Percentiles rank a stretch among this genome's conserved stretches.
These are phyloP conservation scores for Eremophila alpestris DNA, from an alignment of 2,797 vertebrate genomes.

Conservation along the genomic window DNA sequence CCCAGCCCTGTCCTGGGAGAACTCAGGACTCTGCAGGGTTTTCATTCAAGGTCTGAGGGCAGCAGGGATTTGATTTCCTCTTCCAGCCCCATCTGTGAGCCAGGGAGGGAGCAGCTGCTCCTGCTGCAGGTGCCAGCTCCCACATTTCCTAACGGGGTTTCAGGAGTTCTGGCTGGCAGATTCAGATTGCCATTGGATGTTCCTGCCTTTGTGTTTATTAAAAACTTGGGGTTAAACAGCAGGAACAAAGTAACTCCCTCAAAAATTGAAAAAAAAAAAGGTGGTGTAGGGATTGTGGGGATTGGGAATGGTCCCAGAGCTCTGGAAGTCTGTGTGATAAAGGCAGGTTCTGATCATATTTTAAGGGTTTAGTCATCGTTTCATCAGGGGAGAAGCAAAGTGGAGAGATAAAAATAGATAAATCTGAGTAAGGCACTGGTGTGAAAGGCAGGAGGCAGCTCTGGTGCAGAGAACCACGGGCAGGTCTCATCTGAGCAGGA, in stretches of 20 bases:
- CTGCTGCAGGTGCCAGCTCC: constrained; percentile 5
- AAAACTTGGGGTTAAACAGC: background rate
- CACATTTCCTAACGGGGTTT: constrained; percentile 23
- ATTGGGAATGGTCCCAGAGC: background rate
- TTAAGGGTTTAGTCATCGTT: background rate
- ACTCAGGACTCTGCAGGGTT: background rate
- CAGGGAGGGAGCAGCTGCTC: constrained; percentile 17
- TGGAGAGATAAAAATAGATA: background rate
- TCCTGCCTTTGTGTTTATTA: background rate
- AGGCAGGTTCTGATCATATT: background rate
- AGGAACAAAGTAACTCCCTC: background rate
- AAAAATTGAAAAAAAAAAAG: background rate
- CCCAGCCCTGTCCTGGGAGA: background rate
- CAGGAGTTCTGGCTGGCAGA: background rate
- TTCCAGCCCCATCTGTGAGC: background rate
- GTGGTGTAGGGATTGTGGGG: background rate
- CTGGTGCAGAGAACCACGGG: background rate
- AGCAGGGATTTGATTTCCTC: background rate
- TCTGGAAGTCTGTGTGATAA: background rate
- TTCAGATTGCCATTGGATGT: background rate
- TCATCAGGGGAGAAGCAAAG: background rate
- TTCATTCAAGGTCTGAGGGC: background rate
- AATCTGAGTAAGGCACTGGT: background rate
- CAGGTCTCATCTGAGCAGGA: background rate
- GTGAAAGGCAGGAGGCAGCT: background rate